Evolutionary conservation across 2,797 vertebrate genomes (phyloP).

Genomic region (Eidolon dupreanum): DNA sequence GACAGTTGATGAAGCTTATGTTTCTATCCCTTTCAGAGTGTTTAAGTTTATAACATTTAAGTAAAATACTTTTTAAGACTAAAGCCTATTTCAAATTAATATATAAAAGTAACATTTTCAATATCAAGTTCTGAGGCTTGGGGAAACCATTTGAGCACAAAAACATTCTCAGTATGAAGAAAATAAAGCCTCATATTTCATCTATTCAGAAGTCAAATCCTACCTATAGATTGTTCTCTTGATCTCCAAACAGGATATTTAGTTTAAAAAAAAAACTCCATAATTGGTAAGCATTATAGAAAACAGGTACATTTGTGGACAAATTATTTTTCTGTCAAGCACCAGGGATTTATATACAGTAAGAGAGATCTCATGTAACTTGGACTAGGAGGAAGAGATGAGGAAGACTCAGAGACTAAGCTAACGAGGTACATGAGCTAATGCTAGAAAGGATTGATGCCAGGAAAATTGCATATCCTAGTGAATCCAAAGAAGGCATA

Average conservation of each 20-base stretch:
- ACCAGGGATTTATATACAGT: neutral
- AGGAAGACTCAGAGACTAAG: neutral
- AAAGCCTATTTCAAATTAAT: neutral
- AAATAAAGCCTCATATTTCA: neutral
- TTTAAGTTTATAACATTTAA: neutral
- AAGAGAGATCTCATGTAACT: neutral
- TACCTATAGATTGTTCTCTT: neutral
- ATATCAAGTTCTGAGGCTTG: neutral
- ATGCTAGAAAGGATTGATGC: neutral
- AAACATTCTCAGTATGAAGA: neutral
- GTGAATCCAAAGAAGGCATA: neutral
- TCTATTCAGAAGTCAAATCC: neutral
- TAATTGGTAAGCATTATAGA: neutral
- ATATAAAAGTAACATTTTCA: neutral
- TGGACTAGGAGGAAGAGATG: neutral
- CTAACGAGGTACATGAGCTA: neutral
- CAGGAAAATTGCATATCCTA: neutral
- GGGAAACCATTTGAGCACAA: neutral
- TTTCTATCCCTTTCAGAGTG: neutral
- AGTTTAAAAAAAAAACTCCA: neutral
- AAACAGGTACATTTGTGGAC: neutral
- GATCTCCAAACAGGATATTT: neutral
- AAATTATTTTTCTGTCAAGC: neutral
- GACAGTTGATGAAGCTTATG: neutral
- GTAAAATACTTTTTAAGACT: neutral